These are phyloP conservation scores for Ptychobarbus kaznakovi DNA, from an alignment of 2,797 vertebrate genomes.

Conservation along the genomic window DNA sequence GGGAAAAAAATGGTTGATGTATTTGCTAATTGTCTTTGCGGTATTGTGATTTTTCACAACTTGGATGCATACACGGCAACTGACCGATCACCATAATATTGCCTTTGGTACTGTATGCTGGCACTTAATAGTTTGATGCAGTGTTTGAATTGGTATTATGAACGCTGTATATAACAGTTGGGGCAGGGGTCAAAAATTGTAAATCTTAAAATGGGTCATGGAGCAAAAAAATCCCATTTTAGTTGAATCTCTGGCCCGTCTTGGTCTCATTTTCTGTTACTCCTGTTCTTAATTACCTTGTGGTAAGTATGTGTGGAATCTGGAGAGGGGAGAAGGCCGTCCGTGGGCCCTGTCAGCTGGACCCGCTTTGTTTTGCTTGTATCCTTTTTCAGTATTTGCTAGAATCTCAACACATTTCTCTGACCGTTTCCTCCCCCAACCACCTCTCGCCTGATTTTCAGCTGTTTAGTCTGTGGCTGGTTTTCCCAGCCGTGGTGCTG, in stretches of 20 bases:
- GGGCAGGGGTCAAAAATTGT: neutral
- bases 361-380: constrained; percentile 77
- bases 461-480: constrained; percentile 81
- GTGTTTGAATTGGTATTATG: neutral
- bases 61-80: neutral
- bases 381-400: constrained; percentile 75
- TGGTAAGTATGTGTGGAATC: constrained; percentile 72
- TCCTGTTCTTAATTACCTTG: constrained; percentile 72
- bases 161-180: neutral
- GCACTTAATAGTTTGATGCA: neutral
- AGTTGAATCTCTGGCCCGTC: neutral
- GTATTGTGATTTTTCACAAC: neutral
- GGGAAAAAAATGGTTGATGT: neutral
- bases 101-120: neutral
- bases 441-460: constrained; percentile 67
- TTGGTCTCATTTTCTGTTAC: constrained; percentile 16
- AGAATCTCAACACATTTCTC: constrained; percentile 74
- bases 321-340: constrained; percentile 52
- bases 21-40: neutral
- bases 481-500: constrained; percentile 74
- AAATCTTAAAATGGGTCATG: neutral
- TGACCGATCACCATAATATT: neutral
- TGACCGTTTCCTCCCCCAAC: constrained; percentile 20
- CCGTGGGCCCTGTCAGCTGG: constrained; percentile 68
- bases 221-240: neutral